phyloP scores from a whole-genome alignment of 2,113 vertebrate species.

The Dasyornis broadbenti region DNA sequence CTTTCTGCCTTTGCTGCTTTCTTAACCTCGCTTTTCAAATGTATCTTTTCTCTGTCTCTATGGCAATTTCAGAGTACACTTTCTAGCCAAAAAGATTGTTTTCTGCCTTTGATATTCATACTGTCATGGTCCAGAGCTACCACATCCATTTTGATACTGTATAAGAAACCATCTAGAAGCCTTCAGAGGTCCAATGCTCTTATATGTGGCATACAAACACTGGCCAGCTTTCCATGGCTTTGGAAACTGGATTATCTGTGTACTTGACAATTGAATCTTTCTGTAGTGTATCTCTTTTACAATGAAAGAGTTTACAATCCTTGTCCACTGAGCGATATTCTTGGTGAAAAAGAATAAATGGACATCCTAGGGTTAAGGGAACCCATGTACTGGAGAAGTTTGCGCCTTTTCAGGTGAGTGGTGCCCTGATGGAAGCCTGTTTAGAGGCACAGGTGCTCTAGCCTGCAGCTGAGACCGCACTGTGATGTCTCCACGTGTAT shows the following conservation, averaged over 20 bases:
- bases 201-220: not conserved
- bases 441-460: not conserved
- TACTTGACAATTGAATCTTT: not conserved
- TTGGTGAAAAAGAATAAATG: not conserved
- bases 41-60: not conserved
- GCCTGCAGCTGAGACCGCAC: fast-evolving
- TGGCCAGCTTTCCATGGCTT: not conserved
- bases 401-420: not conserved
- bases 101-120: not conserved
- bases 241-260: not conserved
- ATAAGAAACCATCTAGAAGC: not conserved
- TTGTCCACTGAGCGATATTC: not conserved
- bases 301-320: not conserved
- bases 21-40: not conserved
- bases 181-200: not conserved
- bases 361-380: not conserved
- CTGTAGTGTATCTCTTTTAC: not conserved
- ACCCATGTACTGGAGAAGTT: not conserved
- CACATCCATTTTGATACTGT: not conserved
- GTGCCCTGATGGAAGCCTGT: not conserved
- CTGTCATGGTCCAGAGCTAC: not conserved
- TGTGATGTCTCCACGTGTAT: not conserved
- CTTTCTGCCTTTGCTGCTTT: not conserved
- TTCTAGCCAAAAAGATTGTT: not conserved
- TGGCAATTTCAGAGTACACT: not conserved